Base-by-base conservation (phyloP, 2,113 vertebrate species). In the Pelobates fuscus region DNA sequence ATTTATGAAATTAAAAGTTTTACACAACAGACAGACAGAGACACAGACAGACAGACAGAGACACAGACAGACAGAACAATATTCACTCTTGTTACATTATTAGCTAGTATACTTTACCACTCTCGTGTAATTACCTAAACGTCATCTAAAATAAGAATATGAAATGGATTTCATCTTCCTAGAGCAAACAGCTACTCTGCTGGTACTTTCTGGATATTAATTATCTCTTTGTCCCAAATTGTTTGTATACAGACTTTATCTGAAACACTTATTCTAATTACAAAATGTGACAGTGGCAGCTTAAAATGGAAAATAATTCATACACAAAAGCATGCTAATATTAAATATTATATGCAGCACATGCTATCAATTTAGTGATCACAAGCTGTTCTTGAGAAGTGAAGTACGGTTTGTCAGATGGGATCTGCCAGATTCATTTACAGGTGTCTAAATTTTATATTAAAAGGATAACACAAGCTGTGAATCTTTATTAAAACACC, bases 341-440 rank as follows among this genome's bases (percentile, higher is more conserved):
- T 86, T 85, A 82, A 82, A 84, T 86, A 84, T 77, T 78, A 72
- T 79, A 83, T 77, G 77, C 43, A 78, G 78, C 82, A 81, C 77
- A 82, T 80, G 78, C 84, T 85, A 83, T 77, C 80, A 80, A 82
- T 85, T 79, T 77, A 12, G 71, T 58, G 67, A 63, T 78, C 82
- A 78, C 74, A 78, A 78, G 65, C 12, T 86, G 32, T 80, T 84
- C 75, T 72, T 76, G 79, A 83, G 79, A 73, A 79, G 77, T 79
- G 69, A 79, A 88, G 82, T 52, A 67, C 66, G 84, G 85, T 86
- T 85, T 77, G 82, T 79, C 77, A 80, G 78, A 80, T 84, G 79
- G 74, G 78, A 80, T 80, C 82, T 83, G 80, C 80, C 80, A 85
- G 71, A 81, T 85, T 81, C 80, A 80, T 79, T 80, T 82, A 78